Evolutionary conservation across 2,113 vertebrate species (phyloP).

Genomic region (Tursiops truncatus): DNA sequence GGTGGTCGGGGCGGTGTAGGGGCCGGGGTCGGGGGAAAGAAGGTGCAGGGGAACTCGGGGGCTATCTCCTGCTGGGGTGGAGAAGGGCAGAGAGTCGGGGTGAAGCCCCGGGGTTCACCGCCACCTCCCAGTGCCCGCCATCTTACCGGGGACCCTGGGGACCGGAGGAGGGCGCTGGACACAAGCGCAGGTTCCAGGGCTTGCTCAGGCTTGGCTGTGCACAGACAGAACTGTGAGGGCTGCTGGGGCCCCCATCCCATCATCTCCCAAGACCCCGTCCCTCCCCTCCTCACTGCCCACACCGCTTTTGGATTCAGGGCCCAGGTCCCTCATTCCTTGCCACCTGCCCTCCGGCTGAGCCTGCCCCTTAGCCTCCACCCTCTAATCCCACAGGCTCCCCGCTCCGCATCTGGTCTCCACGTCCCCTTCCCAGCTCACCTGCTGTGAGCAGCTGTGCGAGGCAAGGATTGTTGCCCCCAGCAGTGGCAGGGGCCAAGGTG

Average conservation of each 20-base stretch:
- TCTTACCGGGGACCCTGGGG: conserved; percentile 79
- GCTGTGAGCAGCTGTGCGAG: conserved; percentile 89
- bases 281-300: not conserved
- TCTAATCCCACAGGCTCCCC: not conserved
- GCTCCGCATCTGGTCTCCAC: fast-evolving
- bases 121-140: not conserved
- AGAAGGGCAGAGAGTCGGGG: conserved; percentile 16
- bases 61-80: conserved; percentile 65
- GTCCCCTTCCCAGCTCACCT: conserved; percentile 41
- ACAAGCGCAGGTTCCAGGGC: conserved; percentile 35
- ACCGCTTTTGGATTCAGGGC: not conserved
- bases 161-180: not conserved
- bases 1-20: conserved; percentile 67
- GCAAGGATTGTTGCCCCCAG: conserved; percentile 80
- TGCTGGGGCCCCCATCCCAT: not conserved
- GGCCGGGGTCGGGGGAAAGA: conserved; percentile 70
- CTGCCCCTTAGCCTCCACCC: not conserved
- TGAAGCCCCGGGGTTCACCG: not conserved
- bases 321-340: not conserved
- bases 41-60: conserved; percentile 68
- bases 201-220: conserved; percentile 82
- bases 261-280: not conserved
- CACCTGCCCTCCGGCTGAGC: not conserved
- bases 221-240: conserved; percentile 55
- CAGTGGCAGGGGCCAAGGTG: not conserved